Base-by-base conservation (phyloP, 1,140 invertebrate species). In the Tetramorium parvispinum region DNA sequence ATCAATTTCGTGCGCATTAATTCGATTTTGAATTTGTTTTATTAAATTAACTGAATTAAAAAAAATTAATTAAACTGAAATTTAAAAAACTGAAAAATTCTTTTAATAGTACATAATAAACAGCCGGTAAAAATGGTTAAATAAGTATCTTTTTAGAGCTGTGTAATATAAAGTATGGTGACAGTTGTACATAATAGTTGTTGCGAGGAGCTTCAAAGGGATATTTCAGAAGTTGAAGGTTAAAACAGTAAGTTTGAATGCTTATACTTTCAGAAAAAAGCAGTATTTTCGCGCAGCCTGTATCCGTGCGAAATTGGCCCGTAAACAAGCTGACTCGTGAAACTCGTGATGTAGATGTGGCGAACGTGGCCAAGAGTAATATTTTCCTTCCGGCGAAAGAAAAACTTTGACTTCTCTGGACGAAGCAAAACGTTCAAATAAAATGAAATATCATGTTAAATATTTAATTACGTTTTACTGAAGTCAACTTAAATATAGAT, bases 241-340 rank as follows among this genome's bases (percentile, higher is more conserved):
- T 75, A 61, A 77, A 89, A 68, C 51, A 61, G 40, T 73, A 77
- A 89, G 85, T 89, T 89, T 83, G 71, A 89, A 87, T 59, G 53
- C 86, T 89, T 89, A 89, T 79, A 61, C 32, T 68, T 78, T 37
- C 51, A 78, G 66, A 75, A 71, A 86, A 89, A 86, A 86, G 71
- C 76, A 85, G 75, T 63, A 89, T 89, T 89, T 86, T 85, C 70
- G 73, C 88, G 68, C 86, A 79, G 76, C 76, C 85, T 89, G 88
- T 77, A 89, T 89, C 68, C 79, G 73, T 71, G 68, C 40, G 86
- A 87, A 88, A 89, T 90, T 90, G 88, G 57, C 81, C 81, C 89
- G 86, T 90, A 90, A 89, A 89, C 85, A 89, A 89, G 89, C 73
- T 77, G 24, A 70, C 86, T 87, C 89, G 85, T 89, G 85, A 90